Conservation (phyloP, 2,888 invertebrate genomes). For the Ramazzottius varieornatus region DNA sequence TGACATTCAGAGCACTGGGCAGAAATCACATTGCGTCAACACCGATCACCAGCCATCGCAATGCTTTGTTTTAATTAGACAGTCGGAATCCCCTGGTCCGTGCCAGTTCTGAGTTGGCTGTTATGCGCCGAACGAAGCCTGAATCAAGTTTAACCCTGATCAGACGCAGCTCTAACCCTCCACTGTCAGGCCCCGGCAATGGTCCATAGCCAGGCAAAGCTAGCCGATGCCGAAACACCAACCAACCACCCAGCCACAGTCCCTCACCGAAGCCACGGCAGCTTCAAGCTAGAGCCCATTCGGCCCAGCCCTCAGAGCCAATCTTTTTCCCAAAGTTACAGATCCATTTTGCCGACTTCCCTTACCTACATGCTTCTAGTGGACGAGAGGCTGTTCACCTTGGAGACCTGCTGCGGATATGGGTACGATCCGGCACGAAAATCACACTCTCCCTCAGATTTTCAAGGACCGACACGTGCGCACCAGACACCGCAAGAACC, state of each 20-base stretch:
- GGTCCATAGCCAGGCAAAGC: conserved; percentile 13
- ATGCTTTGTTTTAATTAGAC: conserved; percentile 43
- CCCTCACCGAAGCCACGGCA: conserved; percentile 14
- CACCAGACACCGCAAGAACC: too few relatives aligned
- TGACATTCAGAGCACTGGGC: conserved; percentile 38
- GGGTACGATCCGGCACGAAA: conserved; percentile 32
- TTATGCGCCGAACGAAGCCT: conserved; percentile 30
- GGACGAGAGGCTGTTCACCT: too few relatives aligned
- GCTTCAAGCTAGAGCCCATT: conserved; percentile 32
- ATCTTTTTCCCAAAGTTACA: too few relatives aligned
- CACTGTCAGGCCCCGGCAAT: conserved; percentile 15
- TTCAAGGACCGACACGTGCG: too few relatives aligned
- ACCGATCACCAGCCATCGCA: conserved; percentile 32
- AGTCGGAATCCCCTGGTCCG: conserved; percentile 38
- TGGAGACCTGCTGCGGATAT: too few relatives aligned
- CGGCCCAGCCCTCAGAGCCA: conserved; percentile 36
- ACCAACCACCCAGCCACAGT: too few relatives aligned
- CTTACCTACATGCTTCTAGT: conserved; percentile 41
- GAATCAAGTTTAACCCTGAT: too few relatives aligned
- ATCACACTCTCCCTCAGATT: conserved; percentile 22
- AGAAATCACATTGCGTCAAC: conserved; percentile 36
- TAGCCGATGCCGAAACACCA: conserved; percentile 16
- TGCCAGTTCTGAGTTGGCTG: conserved; percentile 34
- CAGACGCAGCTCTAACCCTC: conserved; percentile 18
- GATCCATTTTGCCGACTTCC: conserved; percentile 41